Evolutionary conservation across 2,113 vertebrate genomes (phyloP).

Genomic region (Euleptes europaea): DNA sequence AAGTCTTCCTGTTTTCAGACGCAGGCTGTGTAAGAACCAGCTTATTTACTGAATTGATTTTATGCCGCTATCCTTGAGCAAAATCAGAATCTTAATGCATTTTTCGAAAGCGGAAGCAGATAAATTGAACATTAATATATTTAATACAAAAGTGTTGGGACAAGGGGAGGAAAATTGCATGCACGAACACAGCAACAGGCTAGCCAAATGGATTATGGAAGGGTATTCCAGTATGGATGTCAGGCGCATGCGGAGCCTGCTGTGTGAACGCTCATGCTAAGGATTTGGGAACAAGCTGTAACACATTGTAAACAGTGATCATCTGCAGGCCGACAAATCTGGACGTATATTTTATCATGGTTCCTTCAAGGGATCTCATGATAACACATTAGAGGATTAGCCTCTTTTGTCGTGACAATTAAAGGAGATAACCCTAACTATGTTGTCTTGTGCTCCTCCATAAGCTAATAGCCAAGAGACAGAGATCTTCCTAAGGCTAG

Average conservation of each 20-base stretch:
- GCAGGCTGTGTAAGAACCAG: constrained; percentile 8
- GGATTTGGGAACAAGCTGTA: background rate
- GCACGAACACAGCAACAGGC: constrained; percentile 26
- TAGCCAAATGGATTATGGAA: background rate
- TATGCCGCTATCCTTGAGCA: constrained; percentile 12
- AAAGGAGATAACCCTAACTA: no score
- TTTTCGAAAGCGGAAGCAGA: constrained; percentile 5
- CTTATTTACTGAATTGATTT: constrained; percentile 37
- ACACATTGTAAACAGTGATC: background rate
- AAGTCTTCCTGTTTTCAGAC: constrained; percentile 13
- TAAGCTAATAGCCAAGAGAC: background rate
- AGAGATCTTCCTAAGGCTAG: background rate
- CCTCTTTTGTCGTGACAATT: background rate
- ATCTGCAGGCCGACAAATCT: background rate
- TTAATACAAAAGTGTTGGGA: constrained; percentile 3
- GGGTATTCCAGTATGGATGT: background rate
- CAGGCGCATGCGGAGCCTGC: background rate
- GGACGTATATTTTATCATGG: background rate
- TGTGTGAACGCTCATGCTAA: background rate
- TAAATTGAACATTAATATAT: constrained; percentile 18
- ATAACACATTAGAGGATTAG: background rate
- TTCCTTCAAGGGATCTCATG: background rate
- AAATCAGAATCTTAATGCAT: constrained; percentile 25
- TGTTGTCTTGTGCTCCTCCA: no score
- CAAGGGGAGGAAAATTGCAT: constrained; percentile 21